Evolutionary conservation across 2,888 invertebrate genomes (phyloP).

Genomic region (Scaptomyza reducta): DNA sequence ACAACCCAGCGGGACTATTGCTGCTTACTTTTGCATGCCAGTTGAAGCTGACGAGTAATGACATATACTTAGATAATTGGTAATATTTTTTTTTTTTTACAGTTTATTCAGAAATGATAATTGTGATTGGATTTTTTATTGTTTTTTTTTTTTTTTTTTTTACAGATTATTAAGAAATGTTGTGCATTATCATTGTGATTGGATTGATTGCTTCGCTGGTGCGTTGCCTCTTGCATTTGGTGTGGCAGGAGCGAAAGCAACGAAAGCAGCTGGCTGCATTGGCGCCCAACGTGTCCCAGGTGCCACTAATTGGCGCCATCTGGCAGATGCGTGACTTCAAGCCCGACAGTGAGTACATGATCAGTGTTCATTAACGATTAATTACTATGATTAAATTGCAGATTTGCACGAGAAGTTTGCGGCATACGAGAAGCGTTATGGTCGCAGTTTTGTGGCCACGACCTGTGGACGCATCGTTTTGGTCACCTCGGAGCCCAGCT

Average conservation of each 20-base stretch:
- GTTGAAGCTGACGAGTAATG: not conserved
- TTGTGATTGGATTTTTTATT: not conserved
- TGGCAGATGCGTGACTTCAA: constrained; percentile 70
- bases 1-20: not conserved
- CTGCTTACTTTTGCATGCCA: not conserved
- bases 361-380: too few relatives aligned
- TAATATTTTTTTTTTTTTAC: not conserved
- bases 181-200: constrained; percentile 17
- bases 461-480: constrained; percentile 57
- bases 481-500: constrained; percentile 73
- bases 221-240: constrained; percentile 29
- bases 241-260: constrained; percentile 35
- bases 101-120: constrained; percentile 31
- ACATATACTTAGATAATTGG: not conserved
- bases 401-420: constrained; percentile 71
- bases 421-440: constrained; percentile 63
- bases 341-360: constrained; percentile 73
- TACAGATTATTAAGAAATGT: constrained; percentile 26
- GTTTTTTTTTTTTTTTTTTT: not conserved
- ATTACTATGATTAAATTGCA: constrained; percentile 14
- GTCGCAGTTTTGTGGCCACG: constrained; percentile 72
- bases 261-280: constrained; percentile 32
- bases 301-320: constrained; percentile 78
- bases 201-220: constrained; percentile 37
- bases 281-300: constrained; percentile 73